Evolutionary conservation across 2,797 vertebrate species (phyloP).

Genomic region (Jordanella pulchra): DNA sequence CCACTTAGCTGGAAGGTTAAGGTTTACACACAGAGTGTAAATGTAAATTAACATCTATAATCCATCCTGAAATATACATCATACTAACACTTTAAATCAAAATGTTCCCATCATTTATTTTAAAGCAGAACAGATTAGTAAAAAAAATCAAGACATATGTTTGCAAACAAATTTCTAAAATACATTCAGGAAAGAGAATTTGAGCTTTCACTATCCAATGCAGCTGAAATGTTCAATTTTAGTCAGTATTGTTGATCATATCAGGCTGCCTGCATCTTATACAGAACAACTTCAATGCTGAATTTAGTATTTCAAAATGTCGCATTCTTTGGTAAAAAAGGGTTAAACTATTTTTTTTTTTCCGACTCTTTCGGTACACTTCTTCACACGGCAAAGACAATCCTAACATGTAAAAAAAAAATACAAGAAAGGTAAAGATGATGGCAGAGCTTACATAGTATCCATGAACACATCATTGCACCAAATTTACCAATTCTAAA

Average conservation of each 20-base stretch:
- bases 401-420: slow-evolving; percentile 57
- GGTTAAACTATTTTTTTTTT: slow-evolving; percentile 34
- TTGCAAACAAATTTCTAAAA: slow-evolving; percentile 35
- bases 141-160: slow-evolving; percentile 37
- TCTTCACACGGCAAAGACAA: slow-evolving; percentile 36
- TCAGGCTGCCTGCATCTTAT: slow-evolving; percentile 18
- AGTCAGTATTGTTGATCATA: slow-evolving; percentile 29
- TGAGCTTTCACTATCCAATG: slow-evolving; percentile 17
- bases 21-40: neutral
- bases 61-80: neutral
- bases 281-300: slow-evolving; percentile 25
- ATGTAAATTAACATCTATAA: slow-evolving; percentile 1
- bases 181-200: slow-evolving; percentile 33
- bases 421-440: slow-evolving; percentile 63
- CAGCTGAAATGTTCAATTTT: slow-evolving; percentile 10
- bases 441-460: slow-evolving; percentile 63
- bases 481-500: slow-evolving; percentile 47
- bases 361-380: slow-evolving; percentile 37
- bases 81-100: slow-evolving; percentile 5
- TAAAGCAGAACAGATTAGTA: slow-evolving; percentile 31
- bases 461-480: slow-evolving; percentile 69
- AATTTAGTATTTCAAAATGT: slow-evolving; percentile 36
- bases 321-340: slow-evolving; percentile 78
- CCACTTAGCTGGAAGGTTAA: neutral
- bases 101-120: slow-evolving; percentile 22